Conservation (phyloP, 2,888 invertebrate species). For the Pinctada fucata region DNA sequence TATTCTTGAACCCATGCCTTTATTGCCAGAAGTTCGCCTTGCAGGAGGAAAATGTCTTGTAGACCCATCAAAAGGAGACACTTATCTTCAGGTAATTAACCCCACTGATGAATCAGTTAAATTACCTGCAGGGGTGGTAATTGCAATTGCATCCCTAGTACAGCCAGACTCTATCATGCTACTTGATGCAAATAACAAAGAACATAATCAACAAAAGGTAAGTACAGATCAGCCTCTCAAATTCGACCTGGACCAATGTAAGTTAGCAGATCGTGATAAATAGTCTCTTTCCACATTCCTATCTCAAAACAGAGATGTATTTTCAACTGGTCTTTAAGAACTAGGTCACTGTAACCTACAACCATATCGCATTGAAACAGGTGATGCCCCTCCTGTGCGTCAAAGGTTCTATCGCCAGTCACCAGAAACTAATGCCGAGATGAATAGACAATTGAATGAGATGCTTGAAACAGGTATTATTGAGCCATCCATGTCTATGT, state of each 20-base stretch:
- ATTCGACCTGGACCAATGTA: background rate
- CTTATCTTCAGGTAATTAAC: constrained; percentile 1
- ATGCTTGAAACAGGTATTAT: too few relatives aligned
- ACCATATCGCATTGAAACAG: too few relatives aligned
- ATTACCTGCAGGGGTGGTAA: background rate
- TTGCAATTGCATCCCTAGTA: background rate
- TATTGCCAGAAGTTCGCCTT: background rate
- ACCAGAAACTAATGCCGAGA: too few relatives aligned
- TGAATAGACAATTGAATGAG: too few relatives aligned
- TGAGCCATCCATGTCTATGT: too few relatives aligned
- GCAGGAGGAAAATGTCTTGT: constrained; percentile 13
- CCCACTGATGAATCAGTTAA: background rate
- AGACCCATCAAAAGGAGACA: background rate
- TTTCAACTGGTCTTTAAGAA: constrained; percentile 4
- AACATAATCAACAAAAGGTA: too few relatives aligned
- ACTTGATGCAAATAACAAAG: too few relatives aligned
- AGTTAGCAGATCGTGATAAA: background rate
- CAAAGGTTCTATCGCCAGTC: too few relatives aligned
- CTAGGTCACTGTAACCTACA: too few relatives aligned
- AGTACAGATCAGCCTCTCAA: background rate
- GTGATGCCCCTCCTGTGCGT: too few relatives aligned
- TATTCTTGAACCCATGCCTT: constrained; percentile 8
- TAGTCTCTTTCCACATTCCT: background rate
- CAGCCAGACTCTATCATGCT: background rate
- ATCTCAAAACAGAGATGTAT: constrained; percentile 2